Base-by-base conservation (phyloP, 2,797 vertebrate genomes). In the Takifugu ocellatus region DNA sequence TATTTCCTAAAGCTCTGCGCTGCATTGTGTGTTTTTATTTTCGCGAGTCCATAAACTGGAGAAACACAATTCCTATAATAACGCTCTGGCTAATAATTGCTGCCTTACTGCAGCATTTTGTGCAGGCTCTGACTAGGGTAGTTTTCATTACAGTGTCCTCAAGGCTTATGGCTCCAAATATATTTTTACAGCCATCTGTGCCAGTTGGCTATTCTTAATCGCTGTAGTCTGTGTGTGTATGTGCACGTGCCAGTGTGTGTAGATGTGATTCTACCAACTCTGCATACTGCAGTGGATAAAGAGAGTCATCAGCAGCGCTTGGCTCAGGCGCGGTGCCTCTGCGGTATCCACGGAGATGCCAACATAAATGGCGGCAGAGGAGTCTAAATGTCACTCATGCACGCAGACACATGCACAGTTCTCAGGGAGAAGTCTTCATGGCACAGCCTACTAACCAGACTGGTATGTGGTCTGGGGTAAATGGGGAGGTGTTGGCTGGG, bases 181-280 rank as follows among this genome's bases (percentile, higher is more conserved):
- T 82, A 82, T 88, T 89, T 88, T 84, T 84, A 87, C 84, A 85
- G 87, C 86, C 89, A 89, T 90, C 86, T 92, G 88, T 74, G 84
- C 86, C 85, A 87, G 79, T 90, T 85, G 81, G 84, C 86, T 87
- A 85, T 88, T 86, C 82, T 83, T 89, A 89, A 89, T 88, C 80
- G 59, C 79, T 84, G 81, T 66, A 53, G 66, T 63, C 59, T 61
- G 69, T 74, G 63, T 67, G 66, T 51, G 49, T 65, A n/a, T 46
- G 56, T 78, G 70, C 61, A 48, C 65, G 63, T 65, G 65, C 73
- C 55, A 58, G 39, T 49, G 61, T 61, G 73, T 74, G 67, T 64
- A 54, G 74, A 71, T 77, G 74, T 75, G 72, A 81, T 82, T 81
- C 81, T 64, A 84, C 72, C 77, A 76, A 64, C 66, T 61, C 73